Evolutionary conservation across 1,140 invertebrate genomes (phyloP), one percentile per base, ranked within the genome.

Genomic region (Dryas iulia): DNA sequence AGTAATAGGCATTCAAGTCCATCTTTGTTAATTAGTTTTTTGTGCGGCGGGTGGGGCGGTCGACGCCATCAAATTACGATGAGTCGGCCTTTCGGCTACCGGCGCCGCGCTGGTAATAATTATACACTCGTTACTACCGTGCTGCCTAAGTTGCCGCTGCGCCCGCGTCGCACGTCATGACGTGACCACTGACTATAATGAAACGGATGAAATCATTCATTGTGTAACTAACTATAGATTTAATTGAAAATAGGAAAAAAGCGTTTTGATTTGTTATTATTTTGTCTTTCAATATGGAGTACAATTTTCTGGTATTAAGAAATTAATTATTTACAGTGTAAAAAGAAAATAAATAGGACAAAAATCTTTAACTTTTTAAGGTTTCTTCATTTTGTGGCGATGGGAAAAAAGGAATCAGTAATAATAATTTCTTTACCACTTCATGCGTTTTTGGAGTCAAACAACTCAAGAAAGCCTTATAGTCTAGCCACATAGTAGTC

Each of bases 71-170:
- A 90, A 90, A 89, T 90, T 90, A 90, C 86, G 87, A 90, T 89
- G 89, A 91, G 87, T 91, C 82, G 86, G 84, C 81, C 81, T 83
- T 87, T 87, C 84, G 83, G 86, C 88, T 88, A 88, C 88, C 87
- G 88, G 84, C 85, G 82, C 77, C 83, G 83, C 72, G 71, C 76
- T 74, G 66, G 77, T 77, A 81, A 84, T 90, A 90, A 91, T 91
- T 91, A 91, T 83, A 91, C 86, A 91, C 87, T 91, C 87, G 89
- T 91, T 91, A 91, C 89, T 91, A 91, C 87, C 76, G 89, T 87
- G 84, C 84, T 79, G 78, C 81, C 74, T 71, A 86, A 86, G 84
- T 82, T 79, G 77, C 79, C 72, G 67, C 73, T 59, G 79, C 79
- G 10, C 39, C 47, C 61, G 53, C 47, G 56, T 71, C 14, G 35